These are phyloP conservation scores for Cladorhizidae sp. DNA, from an alignment of 37 sponge, comb jelly and placozoan genomes.

Conservation along the genomic window DNA sequence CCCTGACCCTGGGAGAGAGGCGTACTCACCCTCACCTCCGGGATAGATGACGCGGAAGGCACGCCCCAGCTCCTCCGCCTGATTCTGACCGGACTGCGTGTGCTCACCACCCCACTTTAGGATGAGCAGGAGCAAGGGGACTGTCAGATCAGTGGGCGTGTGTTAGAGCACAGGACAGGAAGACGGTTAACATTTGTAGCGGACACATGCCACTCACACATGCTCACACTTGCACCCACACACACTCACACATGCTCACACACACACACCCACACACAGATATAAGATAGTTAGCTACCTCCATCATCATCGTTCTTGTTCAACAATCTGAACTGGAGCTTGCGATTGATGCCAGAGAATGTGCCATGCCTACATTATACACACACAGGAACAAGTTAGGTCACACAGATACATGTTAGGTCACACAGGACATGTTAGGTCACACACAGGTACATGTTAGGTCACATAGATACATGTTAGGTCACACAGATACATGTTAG, in stretches of 20 bases:
- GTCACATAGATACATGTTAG: too few relatives aligned
- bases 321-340: conserved; percentile 69
- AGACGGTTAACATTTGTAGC: neutral
- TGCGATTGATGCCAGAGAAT: conserved; percentile 81
- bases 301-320: conserved; percentile 19
- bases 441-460: too few relatives aligned
- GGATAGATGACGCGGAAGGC: conserved; percentile 92
- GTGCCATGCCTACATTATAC: conserved; percentile 65
- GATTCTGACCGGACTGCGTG: conserved; percentile 75
- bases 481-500: too few relatives aligned
- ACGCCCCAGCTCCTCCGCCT: conserved; percentile 87
- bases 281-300: neutral
- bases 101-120: conserved; percentile 97
- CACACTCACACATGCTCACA: too few relatives aligned
- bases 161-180: neutral
- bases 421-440: too few relatives aligned
- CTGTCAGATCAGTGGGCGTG: conserved; percentile 4
- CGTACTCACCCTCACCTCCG: conserved; percentile 83
- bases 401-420: conserved; percentile 11
- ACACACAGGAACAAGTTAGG: conserved; percentile 4
- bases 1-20: conserved; percentile 80
- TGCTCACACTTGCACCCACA: too few relatives aligned
- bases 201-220: neutral
- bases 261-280: too few relatives aligned
- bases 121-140: conserved; percentile 73